Evolutionary conservation across 2,113 vertebrate species (phyloP).

Genomic region (Dasyprocta punctata): DNA sequence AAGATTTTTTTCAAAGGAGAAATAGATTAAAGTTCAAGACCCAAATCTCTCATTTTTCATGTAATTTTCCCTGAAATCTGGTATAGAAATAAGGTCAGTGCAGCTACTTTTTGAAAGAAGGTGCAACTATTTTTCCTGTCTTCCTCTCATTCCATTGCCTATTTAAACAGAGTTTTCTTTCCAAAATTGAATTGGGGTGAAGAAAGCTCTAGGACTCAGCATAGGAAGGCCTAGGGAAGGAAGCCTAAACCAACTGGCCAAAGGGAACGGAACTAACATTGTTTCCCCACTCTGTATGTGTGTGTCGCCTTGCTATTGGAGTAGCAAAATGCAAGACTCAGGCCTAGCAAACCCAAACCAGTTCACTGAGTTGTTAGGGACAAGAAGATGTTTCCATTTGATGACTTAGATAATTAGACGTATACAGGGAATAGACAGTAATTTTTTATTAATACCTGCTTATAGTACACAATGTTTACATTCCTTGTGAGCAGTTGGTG

Average conservation of each 20-base stretch:
- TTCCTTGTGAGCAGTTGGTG: background rate
- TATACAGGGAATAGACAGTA: background rate
- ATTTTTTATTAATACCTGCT: background rate
- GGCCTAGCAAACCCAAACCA: background rate
- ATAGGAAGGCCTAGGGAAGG: background rate
- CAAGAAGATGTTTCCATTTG: too few relatives aligned
- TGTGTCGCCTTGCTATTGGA: background rate
- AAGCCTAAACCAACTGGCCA: background rate
- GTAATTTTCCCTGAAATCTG: background rate
- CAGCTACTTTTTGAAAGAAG: background rate
- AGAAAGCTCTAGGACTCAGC: too few relatives aligned
- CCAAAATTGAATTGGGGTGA: background rate
- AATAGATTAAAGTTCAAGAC: slow-evolving; percentile 1
- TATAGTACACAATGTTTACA: background rate
- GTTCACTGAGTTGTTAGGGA: too few relatives aligned
- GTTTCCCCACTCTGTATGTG: background rate
- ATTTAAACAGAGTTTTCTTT: background rate
- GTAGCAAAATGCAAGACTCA: background rate
- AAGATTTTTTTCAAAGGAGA: background rate
- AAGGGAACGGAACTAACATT: fast-evolving
- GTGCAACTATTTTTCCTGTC: background rate
- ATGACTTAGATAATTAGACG: background rate
- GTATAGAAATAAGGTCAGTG: background rate
- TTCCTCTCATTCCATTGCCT: background rate
- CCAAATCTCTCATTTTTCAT: background rate